Percentiles rank a stretch among this genome's conserved stretches.
Evolutionary conservation across 2,797 vertebrate genomes (phyloP).

Genomic region (Petrocephalus sullivani): DNA sequence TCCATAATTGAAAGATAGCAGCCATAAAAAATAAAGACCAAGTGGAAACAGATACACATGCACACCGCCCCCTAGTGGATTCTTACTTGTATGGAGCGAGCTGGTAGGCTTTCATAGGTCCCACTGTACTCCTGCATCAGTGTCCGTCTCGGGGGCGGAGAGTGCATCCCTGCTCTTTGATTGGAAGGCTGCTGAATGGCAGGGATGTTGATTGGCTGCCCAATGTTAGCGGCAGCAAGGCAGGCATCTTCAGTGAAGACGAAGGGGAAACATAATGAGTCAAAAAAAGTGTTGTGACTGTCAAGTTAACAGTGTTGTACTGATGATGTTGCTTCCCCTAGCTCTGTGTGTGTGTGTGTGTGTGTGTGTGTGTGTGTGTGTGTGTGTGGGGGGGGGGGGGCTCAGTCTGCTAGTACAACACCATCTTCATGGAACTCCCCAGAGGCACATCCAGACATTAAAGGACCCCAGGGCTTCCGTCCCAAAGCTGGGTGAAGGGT

Average conservation of each 20-base stretch:
- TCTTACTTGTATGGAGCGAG: constrained; percentile 76
- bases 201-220: constrained; percentile 59
- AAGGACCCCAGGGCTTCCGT: neutral
- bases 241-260: constrained; percentile 47
- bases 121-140: constrained; percentile 70
- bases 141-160: constrained; percentile 77
- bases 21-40: neutral
- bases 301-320: neutral
- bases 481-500: neutral
- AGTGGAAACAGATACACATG: neutral
- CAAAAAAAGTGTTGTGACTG: neutral
- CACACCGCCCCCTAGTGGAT: neutral
- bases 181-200: constrained; percentile 50
- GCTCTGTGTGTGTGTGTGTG: neutral
- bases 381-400: neutral
- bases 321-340: neutral
- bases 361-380: neutral
- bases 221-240: constrained; percentile 43
- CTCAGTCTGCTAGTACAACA: neutral
- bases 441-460: neutral
- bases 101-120: constrained; percentile 82
- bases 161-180: constrained; percentile 83
- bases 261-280: neutral
- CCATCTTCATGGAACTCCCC: neutral
- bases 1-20: neutral